A percentile compares a stretch with the other conserved stretches of the same genome.
phyloP scores from a whole-genome alignment of 2,888 invertebrate species.

The Cheilosia vulpina region DNA sequence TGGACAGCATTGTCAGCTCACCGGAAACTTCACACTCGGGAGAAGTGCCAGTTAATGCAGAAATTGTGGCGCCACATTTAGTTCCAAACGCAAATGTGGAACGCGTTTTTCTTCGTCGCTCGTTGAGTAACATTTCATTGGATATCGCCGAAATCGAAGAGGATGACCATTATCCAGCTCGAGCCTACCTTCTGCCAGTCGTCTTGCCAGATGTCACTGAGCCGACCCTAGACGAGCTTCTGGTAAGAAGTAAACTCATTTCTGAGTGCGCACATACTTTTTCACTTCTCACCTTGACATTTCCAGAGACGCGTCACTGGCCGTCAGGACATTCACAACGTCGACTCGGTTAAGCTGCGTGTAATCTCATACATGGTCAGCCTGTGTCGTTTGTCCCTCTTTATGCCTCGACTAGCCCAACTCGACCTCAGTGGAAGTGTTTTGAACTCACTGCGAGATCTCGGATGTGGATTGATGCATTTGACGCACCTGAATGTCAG shows the following conservation, averaged over 20 bases:
- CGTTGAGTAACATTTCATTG: constrained; percentile 66
- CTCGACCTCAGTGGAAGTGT: constrained; percentile 88
- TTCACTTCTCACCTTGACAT: constrained; percentile 14
- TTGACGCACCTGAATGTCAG: constrained; percentile 85
- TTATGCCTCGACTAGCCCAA: constrained; percentile 86
- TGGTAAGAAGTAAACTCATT: constrained; percentile 82
- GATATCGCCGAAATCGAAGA: constrained; percentile 80
- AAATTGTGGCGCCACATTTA: constrained; percentile 38
- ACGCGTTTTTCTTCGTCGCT: constrained; percentile 50
- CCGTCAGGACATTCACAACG: constrained; percentile 83
- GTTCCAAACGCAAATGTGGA: constrained; percentile 48
- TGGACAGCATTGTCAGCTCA: constrained; percentile 79
- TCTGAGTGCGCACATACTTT: neutral
- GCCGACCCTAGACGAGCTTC: constrained; percentile 85
- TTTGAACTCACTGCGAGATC: constrained; percentile 87
- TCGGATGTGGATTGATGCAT: constrained; percentile 87
- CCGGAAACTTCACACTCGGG: constrained; percentile 81
- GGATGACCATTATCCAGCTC: constrained; percentile 78
- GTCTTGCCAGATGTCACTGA: constrained; percentile 85
- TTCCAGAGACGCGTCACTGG: constrained; percentile 83
- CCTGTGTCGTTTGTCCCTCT: constrained; percentile 86
- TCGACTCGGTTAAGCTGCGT: constrained; percentile 86
- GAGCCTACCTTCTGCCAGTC: constrained; percentile 85
- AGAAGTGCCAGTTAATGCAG: constrained; percentile 68
- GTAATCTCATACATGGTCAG: constrained; percentile 88